A percentile compares a stretch with the other conserved stretches of the same genome.
Evolutionary conservation across 2,797 vertebrate genomes (phyloP).

Genomic region (Brachymystax lenok): DNA sequence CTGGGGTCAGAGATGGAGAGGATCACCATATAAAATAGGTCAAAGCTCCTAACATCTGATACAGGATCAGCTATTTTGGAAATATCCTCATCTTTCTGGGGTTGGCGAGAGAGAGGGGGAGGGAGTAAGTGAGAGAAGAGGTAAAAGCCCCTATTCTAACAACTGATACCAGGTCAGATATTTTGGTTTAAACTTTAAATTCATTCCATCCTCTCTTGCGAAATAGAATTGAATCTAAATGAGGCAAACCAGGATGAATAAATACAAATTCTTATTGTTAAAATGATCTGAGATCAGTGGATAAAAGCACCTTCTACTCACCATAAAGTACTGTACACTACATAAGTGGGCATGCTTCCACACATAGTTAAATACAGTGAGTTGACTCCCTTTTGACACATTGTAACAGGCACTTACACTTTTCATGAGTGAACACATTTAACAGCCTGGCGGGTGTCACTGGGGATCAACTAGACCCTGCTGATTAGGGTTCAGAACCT

Average conservation of each 20-base stretch:
- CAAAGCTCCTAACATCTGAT: not conserved
- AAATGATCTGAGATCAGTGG: not conserved
- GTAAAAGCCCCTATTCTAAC: too few relatives aligned
- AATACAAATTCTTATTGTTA: not conserved
- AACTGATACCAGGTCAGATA: too few relatives aligned
- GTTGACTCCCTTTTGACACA: not conserved
- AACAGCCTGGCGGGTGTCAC: not conserved
- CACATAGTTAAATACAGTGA: not conserved
- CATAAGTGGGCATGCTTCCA: not conserved
- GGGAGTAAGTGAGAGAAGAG: too few relatives aligned
- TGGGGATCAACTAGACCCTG: not conserved
- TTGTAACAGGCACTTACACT: not conserved
- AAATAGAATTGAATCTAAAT: too few relatives aligned
- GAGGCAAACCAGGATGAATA: too few relatives aligned
- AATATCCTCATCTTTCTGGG: not conserved
- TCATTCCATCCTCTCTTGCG: too few relatives aligned
- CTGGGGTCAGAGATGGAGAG: slow-evolving; percentile 55
- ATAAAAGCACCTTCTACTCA: not conserved
- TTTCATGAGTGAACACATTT: slow-evolving; percentile 1
- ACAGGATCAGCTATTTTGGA: not conserved
- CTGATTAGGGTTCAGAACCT: not conserved
- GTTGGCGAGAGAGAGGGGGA: not conserved
- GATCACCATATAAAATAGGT: not conserved
- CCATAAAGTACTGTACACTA: not conserved
- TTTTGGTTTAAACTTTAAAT: too few relatives aligned